Evolutionary conservation across 2,888 invertebrate genomes (phyloP).

Genomic region (Pristionchus maxplancki): DNA sequence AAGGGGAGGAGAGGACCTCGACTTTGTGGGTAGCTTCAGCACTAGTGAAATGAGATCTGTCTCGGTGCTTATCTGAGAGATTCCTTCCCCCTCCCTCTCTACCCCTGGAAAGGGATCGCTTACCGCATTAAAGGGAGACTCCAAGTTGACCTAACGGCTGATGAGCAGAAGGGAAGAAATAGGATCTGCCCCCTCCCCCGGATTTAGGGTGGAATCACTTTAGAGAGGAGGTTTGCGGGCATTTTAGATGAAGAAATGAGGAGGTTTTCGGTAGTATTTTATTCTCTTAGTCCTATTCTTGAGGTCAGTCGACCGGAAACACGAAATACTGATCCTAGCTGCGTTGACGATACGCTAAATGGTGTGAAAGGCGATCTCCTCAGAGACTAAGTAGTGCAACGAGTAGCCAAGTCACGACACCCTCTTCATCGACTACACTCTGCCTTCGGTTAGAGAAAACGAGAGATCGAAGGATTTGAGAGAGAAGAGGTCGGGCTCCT

Average conservation of each 20-base stretch:
- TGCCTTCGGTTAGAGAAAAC: not conserved
- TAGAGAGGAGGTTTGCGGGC: not conserved
- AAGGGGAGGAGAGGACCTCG: not conserved
- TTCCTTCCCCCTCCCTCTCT: not conserved
- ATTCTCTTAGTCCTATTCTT: too few species aligned
- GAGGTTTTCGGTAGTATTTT: too few species aligned
- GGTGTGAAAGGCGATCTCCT: constrained; percentile 3
- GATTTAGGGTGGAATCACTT: not conserved
- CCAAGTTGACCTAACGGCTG: constrained; percentile 39
- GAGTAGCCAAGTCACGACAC: not conserved
- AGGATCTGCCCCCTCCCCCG: not conserved
- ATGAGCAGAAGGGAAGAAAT: not conserved
- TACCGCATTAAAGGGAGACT: constrained; percentile 31
- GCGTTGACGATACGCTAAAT: not conserved
- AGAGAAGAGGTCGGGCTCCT: not conserved
- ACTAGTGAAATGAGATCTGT: constrained; percentile 24
- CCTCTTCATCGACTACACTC: not conserved
- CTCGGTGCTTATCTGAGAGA: constrained; percentile 30
- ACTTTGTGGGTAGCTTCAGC: constrained; percentile 30
- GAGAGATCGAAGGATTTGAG: not conserved
- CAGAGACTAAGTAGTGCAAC: not conserved
- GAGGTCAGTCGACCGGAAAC: not conserved
- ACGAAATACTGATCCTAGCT: not conserved
- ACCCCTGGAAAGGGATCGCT: constrained; percentile 28
- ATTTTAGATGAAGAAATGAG: not conserved